phyloP scores from a whole-genome alignment of 2,113 vertebrate species.

The Oenanthe melanoleuca region DNA sequence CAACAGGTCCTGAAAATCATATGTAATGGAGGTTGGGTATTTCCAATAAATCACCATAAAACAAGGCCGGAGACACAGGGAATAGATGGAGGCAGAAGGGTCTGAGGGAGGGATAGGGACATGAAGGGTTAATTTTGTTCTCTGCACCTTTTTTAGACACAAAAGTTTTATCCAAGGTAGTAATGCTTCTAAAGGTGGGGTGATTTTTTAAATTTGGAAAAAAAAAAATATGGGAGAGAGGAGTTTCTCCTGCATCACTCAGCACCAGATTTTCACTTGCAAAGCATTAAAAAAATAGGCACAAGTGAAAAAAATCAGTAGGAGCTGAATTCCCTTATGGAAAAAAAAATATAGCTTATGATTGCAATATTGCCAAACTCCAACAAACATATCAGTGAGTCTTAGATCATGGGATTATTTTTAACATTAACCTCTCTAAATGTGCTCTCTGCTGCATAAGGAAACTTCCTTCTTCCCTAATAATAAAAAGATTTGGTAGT shows the following conservation, averaged over 20 bases:
- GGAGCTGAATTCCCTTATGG: not conserved
- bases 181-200: accelerated
- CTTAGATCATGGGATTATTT: not conserved
- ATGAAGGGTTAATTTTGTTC: not conserved
- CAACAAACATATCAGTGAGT: not conserved
- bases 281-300: not conserved
- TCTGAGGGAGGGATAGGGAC: not conserved
- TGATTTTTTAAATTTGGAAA: not conserved
- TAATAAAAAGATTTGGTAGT: accelerated
- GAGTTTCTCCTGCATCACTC: not conserved
- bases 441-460: not conserved
- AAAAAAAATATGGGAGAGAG: not conserved
- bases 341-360: not conserved
- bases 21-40: too few relatives aligned
- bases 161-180: not conserved
- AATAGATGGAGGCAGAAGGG: accelerated
- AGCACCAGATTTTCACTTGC: not conserved
- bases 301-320: not conserved
- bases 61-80: accelerated
- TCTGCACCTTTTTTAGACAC: not conserved
- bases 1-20: not conserved
- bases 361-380: not conserved
- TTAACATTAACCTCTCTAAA: not conserved
- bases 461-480: not conserved
- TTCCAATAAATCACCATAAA: not conserved